Evolutionary conservation across 2,888 invertebrate genomes (phyloP), one percentile per base, ranked within the genome.

Genomic region (Diarsia dahlii): DNA sequence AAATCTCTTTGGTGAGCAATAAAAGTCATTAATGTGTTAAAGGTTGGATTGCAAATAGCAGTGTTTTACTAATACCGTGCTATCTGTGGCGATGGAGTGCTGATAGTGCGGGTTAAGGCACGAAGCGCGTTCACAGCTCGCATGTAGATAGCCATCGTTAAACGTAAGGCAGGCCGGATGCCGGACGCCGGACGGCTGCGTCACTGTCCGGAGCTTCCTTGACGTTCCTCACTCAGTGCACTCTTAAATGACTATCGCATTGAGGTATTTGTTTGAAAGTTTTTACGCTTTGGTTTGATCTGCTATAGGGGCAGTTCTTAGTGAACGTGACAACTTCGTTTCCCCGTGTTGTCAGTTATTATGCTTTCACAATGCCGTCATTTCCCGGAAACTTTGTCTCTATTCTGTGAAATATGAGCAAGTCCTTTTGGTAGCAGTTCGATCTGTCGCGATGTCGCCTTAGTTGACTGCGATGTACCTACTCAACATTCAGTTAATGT

Each of bases 21-120:
- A 23, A 48, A 67, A 58, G 23, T 13, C 13, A 48, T 18, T 18
- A 18, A n/a, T 2, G 45, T 45, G 15, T 18, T 23, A 12, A 13
- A 34, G 20, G 20, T 58, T n/a, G 20, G 20, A 23, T 48, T 46
- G 48, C 45, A 83, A 74, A 74, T 54, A 64, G 60, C 20, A 64
- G 46, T 65, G 28, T 50, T 82, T 56, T 28, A 48, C 28, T 73
- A 73, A 66, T 69, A 34, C 23, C 10, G 9, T 46, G 18, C 60
- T 67, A 70, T 83, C 39, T 46, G 28, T n/a, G n/a, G 73, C 66
- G 84, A 69, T 62, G 58, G 52, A 70, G 79, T 52, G 39, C 56
- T n/a, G 74, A 66, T 70, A 67, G 50, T 54, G 70, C 28, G 4
- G 54, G 15, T 52, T 1, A 64, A n/a, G 46, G n/a, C 67, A 45